A percentile compares a stretch with the other conserved stretches of the same genome.
Conservation (phyloP, 2,797 vertebrate species). For the Periparus ater region DNA sequence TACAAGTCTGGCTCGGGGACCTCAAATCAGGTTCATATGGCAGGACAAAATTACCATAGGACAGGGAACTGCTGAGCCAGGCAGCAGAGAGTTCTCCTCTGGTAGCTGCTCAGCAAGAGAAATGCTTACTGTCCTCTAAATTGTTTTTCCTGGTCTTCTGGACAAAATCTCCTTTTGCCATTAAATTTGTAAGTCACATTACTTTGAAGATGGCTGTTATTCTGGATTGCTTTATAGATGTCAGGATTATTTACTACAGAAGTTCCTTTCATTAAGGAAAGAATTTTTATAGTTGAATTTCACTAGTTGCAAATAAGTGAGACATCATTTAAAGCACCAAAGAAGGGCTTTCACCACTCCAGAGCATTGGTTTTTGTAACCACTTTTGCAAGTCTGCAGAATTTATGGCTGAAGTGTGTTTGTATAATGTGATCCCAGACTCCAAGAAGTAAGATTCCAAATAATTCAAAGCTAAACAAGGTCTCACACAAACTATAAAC, state of each 20-base stretch:
- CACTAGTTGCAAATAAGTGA: background rate
- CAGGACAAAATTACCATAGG: background rate
- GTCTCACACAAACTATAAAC: background rate
- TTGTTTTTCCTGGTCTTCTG: background rate
- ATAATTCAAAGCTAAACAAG: conserved; percentile 17
- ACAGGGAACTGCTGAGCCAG: background rate
- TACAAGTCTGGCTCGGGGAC: background rate
- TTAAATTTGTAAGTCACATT: background rate
- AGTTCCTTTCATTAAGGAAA: conserved; percentile 9
- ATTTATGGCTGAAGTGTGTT: conserved; percentile 7
- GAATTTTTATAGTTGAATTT: background rate
- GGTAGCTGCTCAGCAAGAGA: background rate
- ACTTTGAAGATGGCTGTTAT: background rate
- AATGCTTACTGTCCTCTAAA: background rate
- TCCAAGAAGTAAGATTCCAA: background rate
- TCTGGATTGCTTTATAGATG: background rate
- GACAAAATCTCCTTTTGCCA: background rate
- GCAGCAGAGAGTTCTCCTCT: background rate
- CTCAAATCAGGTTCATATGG: background rate
- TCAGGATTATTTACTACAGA: conserved; percentile 16
- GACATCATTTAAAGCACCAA: background rate
- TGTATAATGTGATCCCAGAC: background rate
- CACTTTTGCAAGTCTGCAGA: background rate
- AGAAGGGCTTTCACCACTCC: conserved; percentile 3
- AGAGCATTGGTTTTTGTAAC: background rate